Percentiles rank a stretch among this genome's conserved stretches.
These are phyloP conservation scores for Plectus sambesii DNA, from an alignment of 1,140 invertebrate genomes.

Conservation along the genomic window DNA sequence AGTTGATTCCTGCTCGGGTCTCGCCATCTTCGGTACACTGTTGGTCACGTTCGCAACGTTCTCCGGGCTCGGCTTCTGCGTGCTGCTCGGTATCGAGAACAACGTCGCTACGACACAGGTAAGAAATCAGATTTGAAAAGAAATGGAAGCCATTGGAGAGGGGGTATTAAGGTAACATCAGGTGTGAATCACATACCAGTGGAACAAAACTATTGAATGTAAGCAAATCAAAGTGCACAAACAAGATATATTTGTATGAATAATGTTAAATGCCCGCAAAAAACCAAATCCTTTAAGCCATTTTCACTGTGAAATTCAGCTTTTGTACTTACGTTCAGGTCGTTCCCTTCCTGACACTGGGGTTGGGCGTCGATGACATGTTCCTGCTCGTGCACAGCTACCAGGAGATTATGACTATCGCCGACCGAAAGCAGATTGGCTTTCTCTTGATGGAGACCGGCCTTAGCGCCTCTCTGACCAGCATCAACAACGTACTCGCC, in stretches of 20 bases:
- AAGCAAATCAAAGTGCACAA: no score
- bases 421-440: slow-evolving; percentile 47
- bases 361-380: slow-evolving; percentile 83
- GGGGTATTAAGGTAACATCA: no score
- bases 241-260: neutral
- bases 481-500: slow-evolving; percentile 67
- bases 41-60: slow-evolving; percentile 66
- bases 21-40: slow-evolving; percentile 73
- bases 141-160: no score
- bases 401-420: slow-evolving; percentile 53
- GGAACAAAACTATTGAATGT: no score
- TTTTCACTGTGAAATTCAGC: no score
- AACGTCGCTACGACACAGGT: slow-evolving; percentile 89
- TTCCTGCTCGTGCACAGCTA: slow-evolving; percentile 80
- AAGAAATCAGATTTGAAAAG: no score
- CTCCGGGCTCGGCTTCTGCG: slow-evolving; percentile 83
- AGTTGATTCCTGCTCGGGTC: slow-evolving; percentile 66
- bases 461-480: no score
- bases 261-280: no score
- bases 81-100: slow-evolving; percentile 79
- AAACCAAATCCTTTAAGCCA: no score
- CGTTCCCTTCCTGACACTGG: slow-evolving; percentile 80
- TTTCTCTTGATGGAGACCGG: slow-evolving; percentile 44
- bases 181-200: no score
- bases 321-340: slow-evolving; percentile 52